These are phyloP conservation scores for Melanotaenia parkinsoni DNA, from an alignment of 2,797 vertebrate genomes.

Conservation along the genomic window DNA sequence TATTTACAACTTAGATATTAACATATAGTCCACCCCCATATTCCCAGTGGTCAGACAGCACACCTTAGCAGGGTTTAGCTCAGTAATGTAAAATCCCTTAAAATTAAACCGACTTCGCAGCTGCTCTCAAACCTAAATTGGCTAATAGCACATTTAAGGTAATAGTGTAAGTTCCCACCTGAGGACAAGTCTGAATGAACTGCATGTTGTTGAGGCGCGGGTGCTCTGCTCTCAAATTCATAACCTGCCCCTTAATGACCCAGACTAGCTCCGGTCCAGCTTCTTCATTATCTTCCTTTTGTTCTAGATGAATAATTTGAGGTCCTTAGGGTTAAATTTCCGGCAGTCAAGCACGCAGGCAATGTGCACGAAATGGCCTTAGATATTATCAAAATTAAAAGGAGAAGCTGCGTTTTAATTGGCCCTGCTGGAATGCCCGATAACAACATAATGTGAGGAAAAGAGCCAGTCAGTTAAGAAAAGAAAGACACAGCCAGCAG, in stretches of 20 bases:
- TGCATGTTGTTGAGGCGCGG: conserved; percentile 22
- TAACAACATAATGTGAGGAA: conserved; percentile 34
- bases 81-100: conserved; percentile 9
- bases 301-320: conserved; percentile 62
- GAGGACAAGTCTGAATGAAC: conserved; percentile 50
- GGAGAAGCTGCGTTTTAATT: conserved; percentile 55
- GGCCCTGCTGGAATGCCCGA: conserved; percentile 54
- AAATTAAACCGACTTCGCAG: conserved; percentile 40
- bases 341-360: conserved; percentile 43
- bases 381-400: conserved; percentile 71
- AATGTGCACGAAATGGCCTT: conserved; percentile 54
- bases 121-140: conserved; percentile 47
- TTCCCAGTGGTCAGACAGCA: conserved; percentile 9
- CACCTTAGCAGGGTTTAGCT: conserved; percentile 20
- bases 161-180: conserved; percentile 44
- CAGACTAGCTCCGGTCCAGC: conserved; percentile 29
- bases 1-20: conserved; percentile 15
- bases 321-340: conserved; percentile 50
- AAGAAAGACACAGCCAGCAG: conserved; percentile 39
- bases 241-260: conserved; percentile 52
- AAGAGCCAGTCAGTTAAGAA: conserved; percentile 21
- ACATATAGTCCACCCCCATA: background rate
- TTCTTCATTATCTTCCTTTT: conserved; percentile 68
- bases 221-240: conserved; percentile 59
- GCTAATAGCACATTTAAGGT: conserved; percentile 55